phyloP scores from a whole-genome alignment of 2,888 invertebrate species.

The Sinotaia quadrata region DNA sequence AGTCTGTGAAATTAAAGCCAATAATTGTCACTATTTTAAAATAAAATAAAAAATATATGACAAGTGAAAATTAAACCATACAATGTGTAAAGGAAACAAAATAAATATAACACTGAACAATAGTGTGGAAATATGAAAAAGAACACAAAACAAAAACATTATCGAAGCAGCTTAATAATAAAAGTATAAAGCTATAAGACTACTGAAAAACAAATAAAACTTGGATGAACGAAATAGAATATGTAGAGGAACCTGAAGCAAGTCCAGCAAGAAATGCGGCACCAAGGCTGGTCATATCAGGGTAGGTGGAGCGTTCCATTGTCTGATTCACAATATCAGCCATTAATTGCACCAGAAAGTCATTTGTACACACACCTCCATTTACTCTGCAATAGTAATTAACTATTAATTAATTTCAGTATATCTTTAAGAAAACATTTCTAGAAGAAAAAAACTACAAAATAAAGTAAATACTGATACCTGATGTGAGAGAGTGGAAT shows the following conservation, averaged over 20 bases:
- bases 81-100: too few relatives aligned
- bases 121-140: not conserved
- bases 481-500: constrained; percentile 70
- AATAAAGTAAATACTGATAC: too few relatives aligned
- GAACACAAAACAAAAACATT: not conserved
- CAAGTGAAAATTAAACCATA: too few relatives aligned
- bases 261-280: constrained; percentile 89
- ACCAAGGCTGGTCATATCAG: constrained; percentile 88
- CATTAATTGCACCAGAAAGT: constrained; percentile 90
- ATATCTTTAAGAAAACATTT: not conserved
- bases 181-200: not conserved
- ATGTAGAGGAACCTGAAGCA: constrained; percentile 76
- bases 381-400: constrained; percentile 80
- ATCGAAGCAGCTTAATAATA: not conserved
- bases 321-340: constrained; percentile 84
- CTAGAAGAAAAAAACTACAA: not conserved
- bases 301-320: constrained; percentile 82
- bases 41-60: too few relatives aligned
- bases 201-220: constrained; percentile 2
- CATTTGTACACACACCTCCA: constrained; percentile 96
- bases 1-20: too few relatives aligned
- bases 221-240: not conserved
- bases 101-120: too few relatives aligned
- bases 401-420: not conserved
- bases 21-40: too few relatives aligned